These are phyloP conservation scores for Nycteola revayana DNA, from an alignment of 2,888 invertebrate species.

Conservation along the genomic window DNA sequence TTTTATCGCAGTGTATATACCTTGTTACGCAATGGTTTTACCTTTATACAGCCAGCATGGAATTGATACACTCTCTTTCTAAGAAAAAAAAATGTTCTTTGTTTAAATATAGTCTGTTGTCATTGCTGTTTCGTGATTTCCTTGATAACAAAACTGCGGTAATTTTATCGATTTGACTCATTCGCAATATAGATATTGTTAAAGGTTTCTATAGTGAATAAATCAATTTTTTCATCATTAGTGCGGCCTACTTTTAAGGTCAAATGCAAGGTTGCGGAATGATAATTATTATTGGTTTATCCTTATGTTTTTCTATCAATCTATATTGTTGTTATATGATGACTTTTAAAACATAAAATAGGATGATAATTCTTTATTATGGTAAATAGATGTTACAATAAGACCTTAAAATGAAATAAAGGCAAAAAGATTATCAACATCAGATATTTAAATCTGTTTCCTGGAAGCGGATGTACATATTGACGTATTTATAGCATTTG, in stretches of 20 bases:
- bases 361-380: too few species aligned
- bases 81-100: conserved; percentile 3
- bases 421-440: too few species aligned
- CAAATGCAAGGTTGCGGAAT: conserved; percentile 14
- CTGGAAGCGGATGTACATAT: too few species aligned
- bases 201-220: conserved; percentile 42
- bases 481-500: too few species aligned
- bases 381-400: too few species aligned
- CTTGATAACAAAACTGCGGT: conserved; percentile 79
- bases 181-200: conserved; percentile 54
- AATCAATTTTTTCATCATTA: conserved; percentile 38
- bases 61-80: too few species aligned
- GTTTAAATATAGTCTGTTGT: conserved; percentile 11
- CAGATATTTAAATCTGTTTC: too few species aligned
- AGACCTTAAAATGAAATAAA: too few species aligned
- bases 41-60: conserved; percentile 15
- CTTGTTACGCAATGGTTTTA: conserved; percentile 33
- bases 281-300: too few species aligned
- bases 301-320: too few species aligned
- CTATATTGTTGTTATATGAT: too few species aligned
- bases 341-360: too few species aligned
- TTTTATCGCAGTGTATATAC: conserved; percentile 35
- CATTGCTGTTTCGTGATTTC: conserved; percentile 34
- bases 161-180: conserved; percentile 80
- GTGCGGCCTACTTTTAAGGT: conserved; percentile 14